Conservation (phyloP, 1,140 invertebrate genomes). For the Spodoptera litura region DNA sequence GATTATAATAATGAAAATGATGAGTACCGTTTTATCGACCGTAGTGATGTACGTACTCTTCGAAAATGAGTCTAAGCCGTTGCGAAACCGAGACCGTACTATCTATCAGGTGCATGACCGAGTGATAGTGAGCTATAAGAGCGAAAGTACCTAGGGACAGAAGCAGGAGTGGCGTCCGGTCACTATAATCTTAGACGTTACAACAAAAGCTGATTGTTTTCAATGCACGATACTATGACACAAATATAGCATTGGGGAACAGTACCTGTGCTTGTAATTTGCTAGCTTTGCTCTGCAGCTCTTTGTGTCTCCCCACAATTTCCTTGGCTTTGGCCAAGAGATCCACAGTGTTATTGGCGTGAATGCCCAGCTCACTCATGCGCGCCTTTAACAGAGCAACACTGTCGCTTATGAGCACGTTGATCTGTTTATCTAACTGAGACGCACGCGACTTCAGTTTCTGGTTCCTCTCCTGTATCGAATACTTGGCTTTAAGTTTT, state of each 20-base stretch:
- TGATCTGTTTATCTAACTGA: constrained; percentile 96
- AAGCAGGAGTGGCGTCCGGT: constrained; percentile 34
- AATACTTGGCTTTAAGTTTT: constrained; percentile 34
- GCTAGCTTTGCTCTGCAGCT: constrained; percentile 94
- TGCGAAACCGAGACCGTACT: constrained; percentile 30
- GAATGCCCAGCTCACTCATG: constrained; percentile 96
- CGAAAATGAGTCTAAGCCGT: constrained; percentile 33
- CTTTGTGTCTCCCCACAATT: constrained; percentile 96
- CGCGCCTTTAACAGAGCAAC: constrained; percentile 95
- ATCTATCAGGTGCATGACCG: constrained; percentile 38
- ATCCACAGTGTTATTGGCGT: constrained; percentile 93
- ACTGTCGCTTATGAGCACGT: constrained; percentile 95
- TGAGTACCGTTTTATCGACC: constrained; percentile 31
- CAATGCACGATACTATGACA: constrained; percentile 36
- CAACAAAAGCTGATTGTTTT: constrained; percentile 21
- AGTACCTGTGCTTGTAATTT: constrained; percentile 93
- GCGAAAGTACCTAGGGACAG: constrained; percentile 39
- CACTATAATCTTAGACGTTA: constrained; percentile 31
- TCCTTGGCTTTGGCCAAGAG: constrained; percentile 96
- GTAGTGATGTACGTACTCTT: constrained; percentile 37
- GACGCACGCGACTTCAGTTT: constrained; percentile 92
- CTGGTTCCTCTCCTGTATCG: constrained; percentile 90
- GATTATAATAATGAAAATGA: constrained; percentile 38
- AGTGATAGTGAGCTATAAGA: constrained; percentile 38
- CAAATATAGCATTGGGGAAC: constrained; percentile 24